These are phyloP conservation scores for Leptura quadrifasciata DNA, from an alignment of 2,888 invertebrate genomes.

Conservation along the genomic window DNA sequence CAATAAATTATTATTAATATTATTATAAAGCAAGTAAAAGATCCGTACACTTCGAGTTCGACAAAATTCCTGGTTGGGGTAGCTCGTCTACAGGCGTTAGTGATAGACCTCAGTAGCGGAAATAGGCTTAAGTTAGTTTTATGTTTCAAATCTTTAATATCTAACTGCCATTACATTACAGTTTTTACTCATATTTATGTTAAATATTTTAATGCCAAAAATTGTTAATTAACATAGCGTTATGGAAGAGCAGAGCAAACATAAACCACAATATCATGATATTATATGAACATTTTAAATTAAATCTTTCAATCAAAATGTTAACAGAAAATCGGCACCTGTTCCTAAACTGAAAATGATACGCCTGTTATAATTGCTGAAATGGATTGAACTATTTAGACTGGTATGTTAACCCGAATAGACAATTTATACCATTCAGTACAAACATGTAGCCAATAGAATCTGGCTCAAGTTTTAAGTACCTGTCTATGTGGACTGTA, in stretches of 20 bases:
- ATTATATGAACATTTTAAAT: slow-evolving; percentile 19
- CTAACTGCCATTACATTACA: background rate
- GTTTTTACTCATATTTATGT: background rate
- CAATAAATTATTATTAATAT: too few species aligned
- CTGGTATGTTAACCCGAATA: background rate
- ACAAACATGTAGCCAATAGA: too few species aligned
- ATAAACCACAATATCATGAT: slow-evolving; percentile 6
- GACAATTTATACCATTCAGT: too few species aligned
- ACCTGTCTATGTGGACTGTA: too few species aligned
- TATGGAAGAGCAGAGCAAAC: background rate
- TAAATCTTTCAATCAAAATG: slow-evolving; percentile 29
- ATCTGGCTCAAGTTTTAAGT: too few species aligned
- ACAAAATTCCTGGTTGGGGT: too few species aligned
- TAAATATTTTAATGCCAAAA: background rate
- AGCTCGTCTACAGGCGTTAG: too few species aligned
- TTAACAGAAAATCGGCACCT: slow-evolving; percentile 31
- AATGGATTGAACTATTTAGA: background rate
- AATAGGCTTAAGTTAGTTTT: too few species aligned
- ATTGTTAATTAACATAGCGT: background rate
- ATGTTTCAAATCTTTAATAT: background rate
- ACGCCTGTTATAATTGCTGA: background rate
- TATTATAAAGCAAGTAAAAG: too few species aligned
- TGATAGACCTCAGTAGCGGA: too few species aligned
- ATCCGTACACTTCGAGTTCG: too few species aligned
- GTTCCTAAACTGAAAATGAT: slow-evolving; percentile 27